Percentiles rank a stretch among this genome's conserved stretches.
Conservation (phyloP, 2,113 vertebrate genomes). For the Entosphenus tridentatus region DNA sequence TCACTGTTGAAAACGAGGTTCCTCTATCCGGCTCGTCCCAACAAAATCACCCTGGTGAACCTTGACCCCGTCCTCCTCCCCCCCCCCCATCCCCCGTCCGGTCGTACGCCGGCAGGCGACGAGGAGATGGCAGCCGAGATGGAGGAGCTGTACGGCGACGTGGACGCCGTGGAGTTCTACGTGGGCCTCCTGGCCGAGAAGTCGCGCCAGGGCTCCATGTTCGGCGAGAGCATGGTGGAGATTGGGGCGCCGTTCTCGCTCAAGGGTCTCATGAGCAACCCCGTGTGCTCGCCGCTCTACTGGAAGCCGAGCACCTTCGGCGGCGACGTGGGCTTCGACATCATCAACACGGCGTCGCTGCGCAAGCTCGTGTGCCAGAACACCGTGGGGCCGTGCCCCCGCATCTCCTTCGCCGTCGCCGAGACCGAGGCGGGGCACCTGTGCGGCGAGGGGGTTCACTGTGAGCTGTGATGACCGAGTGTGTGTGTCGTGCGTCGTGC, state of each 20-base stretch:
- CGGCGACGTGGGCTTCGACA: not conserved
- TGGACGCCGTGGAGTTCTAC: constrained; percentile 80
- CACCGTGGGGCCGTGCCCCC: not conserved
- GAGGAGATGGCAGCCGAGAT: constrained; percentile 66
- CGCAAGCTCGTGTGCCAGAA: not conserved
- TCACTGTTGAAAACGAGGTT: no score
- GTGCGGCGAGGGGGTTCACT: no score
- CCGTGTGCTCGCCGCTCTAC: not conserved
- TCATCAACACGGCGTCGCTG: not conserved
- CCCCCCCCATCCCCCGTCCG: no score
- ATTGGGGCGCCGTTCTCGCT: not conserved
- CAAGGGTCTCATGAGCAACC: not conserved
- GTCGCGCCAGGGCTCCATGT: constrained; percentile 40
- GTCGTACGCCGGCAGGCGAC: constrained; percentile 31
- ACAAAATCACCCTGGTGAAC: no score
- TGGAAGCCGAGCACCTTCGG: constrained; percentile 2
- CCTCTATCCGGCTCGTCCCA: no score
- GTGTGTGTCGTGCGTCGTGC: no score
- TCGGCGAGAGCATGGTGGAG: not conserved
- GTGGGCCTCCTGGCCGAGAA: constrained; percentile 68
- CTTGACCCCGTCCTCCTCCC: no score
- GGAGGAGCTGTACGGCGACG: constrained; percentile 59
- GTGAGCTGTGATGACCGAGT: no score
- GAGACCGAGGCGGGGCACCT: not conserved
- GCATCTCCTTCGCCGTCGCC: not conserved